A percentile compares a stretch with the other conserved stretches of the same genome.
phyloP scores from a whole-genome alignment of 2,113 vertebrate species.

The Chiloscyllium plagiosum region DNA sequence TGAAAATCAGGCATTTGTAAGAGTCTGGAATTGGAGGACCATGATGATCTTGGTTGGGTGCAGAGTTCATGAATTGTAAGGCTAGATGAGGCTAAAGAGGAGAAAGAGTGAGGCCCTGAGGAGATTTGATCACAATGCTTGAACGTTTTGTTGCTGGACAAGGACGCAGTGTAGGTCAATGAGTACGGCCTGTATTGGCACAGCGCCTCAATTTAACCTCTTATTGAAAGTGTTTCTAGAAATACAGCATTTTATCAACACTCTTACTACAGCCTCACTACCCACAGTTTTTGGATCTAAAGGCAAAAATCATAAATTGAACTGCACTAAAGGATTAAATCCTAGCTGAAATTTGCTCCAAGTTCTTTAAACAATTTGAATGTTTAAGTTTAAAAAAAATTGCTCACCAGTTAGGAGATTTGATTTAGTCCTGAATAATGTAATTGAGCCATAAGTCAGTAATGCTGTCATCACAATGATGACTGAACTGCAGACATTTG shows the following conservation, averaged over 20 bases:
- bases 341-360: not conserved
- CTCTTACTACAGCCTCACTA: not conserved
- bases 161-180: not conserved
- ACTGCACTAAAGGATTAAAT: not conserved
- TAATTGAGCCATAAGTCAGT: not conserved
- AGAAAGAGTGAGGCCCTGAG: not conserved
- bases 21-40: not conserved
- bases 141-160: not conserved
- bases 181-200: not conserved
- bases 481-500: not conserved
- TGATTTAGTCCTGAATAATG: not conserved
- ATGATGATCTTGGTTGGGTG: not conserved
- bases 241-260: not conserved
- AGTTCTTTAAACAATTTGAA: not conserved
- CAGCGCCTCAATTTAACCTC: not conserved
- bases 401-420: not conserved
- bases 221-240: not conserved
- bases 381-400: not conserved
- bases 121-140: not conserved
- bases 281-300: not conserved
- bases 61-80: not conserved
- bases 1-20: not conserved
- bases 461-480: not conserved
- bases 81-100: not conserved
- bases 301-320: not conserved